phyloP scores from a whole-genome alignment of 2,113 vertebrate genomes.

The Sakesphorus luctuosus region DNA sequence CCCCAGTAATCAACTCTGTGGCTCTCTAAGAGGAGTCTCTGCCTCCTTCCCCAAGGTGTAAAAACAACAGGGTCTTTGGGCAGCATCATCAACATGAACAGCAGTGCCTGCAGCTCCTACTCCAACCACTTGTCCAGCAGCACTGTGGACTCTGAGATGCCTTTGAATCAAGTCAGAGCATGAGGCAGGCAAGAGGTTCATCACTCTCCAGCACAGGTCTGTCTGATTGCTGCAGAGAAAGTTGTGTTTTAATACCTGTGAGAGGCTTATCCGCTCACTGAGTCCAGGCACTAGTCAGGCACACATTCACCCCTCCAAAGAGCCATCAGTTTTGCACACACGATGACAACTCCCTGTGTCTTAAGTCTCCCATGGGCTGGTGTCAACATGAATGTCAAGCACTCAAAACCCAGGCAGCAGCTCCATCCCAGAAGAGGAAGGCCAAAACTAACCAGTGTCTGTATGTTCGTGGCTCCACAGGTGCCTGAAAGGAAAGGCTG shows the following conservation, averaged over 20 bases:
- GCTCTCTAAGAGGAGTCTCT: neutral
- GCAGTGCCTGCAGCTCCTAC: neutral
- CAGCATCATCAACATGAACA: neutral
- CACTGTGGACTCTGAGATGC: accelerated
- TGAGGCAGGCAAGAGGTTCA: neutral
- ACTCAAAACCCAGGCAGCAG: neutral
- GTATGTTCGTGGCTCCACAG: accelerated
- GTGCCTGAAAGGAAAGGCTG: neutral
- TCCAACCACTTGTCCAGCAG: accelerated
- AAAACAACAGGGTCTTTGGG: neutral
- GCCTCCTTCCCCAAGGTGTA: neutral
- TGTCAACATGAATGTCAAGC: neutral
- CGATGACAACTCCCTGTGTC: neutral
- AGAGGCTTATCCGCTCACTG: neutral
- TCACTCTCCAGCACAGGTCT: accelerated
- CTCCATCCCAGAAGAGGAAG: neutral
- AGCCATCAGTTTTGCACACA: neutral
- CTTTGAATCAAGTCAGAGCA: accelerated
- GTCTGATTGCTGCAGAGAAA: neutral
- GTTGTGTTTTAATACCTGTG: neutral
- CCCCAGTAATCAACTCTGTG: neutral
- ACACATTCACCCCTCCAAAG: neutral
- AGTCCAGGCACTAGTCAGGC: neutral
- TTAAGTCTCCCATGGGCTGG: neutral
- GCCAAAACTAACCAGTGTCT: neutral